Evolutionary conservation across 2,888 invertebrate genomes (phyloP).

Genomic region (Acanthosepion lycidas): DNA sequence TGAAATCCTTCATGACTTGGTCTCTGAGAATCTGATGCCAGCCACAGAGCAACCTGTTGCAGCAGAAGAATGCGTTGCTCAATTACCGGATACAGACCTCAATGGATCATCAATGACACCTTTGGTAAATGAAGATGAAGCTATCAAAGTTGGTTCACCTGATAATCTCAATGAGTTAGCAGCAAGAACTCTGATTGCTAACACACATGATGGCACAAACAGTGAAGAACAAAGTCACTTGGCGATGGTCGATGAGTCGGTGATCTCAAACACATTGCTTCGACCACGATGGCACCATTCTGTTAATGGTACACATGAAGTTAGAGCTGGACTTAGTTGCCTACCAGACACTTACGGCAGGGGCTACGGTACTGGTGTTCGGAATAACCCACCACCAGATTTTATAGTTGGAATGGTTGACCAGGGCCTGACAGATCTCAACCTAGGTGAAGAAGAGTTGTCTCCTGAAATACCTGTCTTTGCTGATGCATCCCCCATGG

Average conservation of each 20-base stretch:
- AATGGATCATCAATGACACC: background rate
- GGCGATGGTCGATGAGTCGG: background rate
- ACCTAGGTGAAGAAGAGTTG: background rate
- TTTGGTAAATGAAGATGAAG: background rate
- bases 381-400: background rate
- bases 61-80: background rate
- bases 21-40: background rate
- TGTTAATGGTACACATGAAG: background rate
- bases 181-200: constrained; percentile 38
- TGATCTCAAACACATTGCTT: constrained; percentile 36
- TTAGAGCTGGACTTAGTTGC: background rate
- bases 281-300: constrained; percentile 17
- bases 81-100: background rate
- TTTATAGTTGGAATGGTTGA: background rate
- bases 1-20: background rate
- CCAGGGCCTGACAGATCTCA: background rate
- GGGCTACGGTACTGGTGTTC: background rate
- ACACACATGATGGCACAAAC: constrained; percentile 37
- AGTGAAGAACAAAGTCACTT: constrained; percentile 38
- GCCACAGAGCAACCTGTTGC: background rate
- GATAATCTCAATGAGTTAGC: constrained; percentile 44
- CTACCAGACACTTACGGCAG: constrained; percentile 1
- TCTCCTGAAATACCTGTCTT: background rate
- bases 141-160: constrained; percentile 14
- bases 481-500: too few relatives aligned